Conservation (phyloP, 2,113 vertebrate genomes). For the Martes martes region DNA sequence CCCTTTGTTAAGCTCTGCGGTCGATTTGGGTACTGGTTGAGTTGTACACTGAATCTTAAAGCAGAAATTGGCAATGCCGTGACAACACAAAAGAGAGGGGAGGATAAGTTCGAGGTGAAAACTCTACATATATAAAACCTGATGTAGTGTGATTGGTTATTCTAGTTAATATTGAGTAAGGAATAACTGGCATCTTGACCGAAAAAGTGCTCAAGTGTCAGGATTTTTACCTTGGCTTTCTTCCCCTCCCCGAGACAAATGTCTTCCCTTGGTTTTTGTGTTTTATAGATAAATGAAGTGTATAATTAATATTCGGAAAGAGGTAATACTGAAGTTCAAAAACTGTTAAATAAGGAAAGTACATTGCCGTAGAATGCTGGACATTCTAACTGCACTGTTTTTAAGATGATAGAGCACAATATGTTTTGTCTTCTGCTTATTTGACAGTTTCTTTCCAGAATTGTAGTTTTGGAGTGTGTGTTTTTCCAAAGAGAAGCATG, state of each 20-base stretch:
- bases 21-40: not conserved
- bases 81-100: not conserved
- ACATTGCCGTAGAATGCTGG: not conserved
- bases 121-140: not conserved
- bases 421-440: not conserved
- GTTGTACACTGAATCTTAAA: not conserved
- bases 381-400: not conserved
- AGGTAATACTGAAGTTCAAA: not conserved
- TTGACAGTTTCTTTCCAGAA: not conserved
- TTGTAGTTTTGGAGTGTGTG: not conserved
- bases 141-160: not conserved
- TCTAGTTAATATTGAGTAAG: not conserved
- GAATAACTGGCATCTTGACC: not conserved
- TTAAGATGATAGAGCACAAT: constrained; percentile 16
- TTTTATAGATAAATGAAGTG: not conserved
- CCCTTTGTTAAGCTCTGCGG: not conserved
- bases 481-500: not conserved
- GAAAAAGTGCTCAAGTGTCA: not conserved
- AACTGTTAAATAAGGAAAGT: not conserved
- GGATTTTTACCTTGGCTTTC: not conserved
- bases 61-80: not conserved
- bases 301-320: not conserved
- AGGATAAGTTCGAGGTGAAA: not conserved
- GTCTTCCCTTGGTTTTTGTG: not conserved
- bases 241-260: not conserved